These are phyloP conservation scores for Leptocoma aspasia DNA, from an alignment of 2,113 vertebrate genomes.

Conservation along the genomic window DNA sequence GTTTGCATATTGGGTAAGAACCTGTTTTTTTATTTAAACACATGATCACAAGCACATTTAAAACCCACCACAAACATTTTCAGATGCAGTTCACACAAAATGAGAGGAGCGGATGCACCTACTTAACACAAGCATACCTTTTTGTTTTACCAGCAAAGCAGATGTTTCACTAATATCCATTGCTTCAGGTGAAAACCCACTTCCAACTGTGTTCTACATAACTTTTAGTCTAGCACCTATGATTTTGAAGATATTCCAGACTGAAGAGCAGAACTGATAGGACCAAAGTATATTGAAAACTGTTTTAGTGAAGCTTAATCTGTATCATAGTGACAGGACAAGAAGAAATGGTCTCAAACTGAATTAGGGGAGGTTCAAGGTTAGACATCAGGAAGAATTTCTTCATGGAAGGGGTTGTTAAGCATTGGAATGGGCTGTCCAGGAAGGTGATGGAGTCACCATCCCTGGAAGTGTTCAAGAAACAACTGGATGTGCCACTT, in stretches of 20 bases:
- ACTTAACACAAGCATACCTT: background rate
- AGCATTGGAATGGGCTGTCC: background rate
- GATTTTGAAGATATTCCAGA: background rate
- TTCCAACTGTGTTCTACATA: background rate
- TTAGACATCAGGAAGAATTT: background rate
- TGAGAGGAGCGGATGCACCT: background rate
- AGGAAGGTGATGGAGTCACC: background rate
- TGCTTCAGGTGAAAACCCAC: background rate
- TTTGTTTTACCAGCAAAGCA: background rate
- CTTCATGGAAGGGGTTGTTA: background rate
- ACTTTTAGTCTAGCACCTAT: background rate
- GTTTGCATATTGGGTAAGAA: conserved; percentile 5
- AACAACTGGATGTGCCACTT: background rate
- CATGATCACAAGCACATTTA: background rate
- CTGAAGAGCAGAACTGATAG: background rate
- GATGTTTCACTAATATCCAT: background rate
- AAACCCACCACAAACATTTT: background rate
- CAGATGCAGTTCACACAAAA: background rate
- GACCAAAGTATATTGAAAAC: background rate
- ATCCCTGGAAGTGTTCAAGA: background rate
- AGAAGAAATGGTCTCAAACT: background rate
- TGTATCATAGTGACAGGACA: background rate
- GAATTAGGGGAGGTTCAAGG: background rate
- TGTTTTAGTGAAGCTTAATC: background rate
- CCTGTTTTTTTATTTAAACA: background rate